Evolutionary conservation across 1,140 invertebrate species (phyloP).

Genomic region (Caenorhabditis inopinata): DNA sequence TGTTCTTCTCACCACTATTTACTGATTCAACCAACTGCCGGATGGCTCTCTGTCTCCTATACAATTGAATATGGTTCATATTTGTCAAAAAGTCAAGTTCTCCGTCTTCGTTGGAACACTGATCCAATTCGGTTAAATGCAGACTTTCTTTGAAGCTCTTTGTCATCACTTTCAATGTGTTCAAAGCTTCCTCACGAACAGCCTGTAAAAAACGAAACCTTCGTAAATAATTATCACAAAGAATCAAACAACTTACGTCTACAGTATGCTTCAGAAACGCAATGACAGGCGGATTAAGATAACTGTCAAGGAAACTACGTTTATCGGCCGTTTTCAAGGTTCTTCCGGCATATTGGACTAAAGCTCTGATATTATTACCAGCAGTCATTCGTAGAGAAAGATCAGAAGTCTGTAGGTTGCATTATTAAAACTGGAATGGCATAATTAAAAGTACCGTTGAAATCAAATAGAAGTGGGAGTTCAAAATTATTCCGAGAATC

Average conservation of each 20-base stretch:
- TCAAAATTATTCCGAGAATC: background rate
- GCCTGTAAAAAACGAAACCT: conserved; percentile 33
- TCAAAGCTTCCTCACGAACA: conserved; percentile 46
- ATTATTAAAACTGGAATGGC: background rate
- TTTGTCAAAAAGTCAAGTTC: conserved; percentile 44
- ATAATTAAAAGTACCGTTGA: conserved; percentile 61
- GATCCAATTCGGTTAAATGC: conserved; percentile 16
- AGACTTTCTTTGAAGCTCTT: background rate
- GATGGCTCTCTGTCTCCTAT: conserved; percentile 28
- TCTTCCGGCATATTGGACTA: conserved; percentile 72
- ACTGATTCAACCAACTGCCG: conserved; percentile 24
- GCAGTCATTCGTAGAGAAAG: conserved; percentile 79
- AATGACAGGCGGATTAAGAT: conserved; percentile 16
- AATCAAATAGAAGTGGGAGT: conserved; percentile 75
- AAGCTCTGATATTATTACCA: conserved; percentile 74
- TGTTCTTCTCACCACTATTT: conserved; percentile 44
- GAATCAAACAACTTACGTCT: background rate
- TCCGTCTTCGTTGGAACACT: conserved; percentile 30
- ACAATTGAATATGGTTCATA: conserved; percentile 39
- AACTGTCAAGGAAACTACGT: conserved; percentile 33
- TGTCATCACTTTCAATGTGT: background rate
- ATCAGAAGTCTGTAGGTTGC: conserved; percentile 69
- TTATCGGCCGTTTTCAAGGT: background rate
- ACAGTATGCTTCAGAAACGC: background rate
- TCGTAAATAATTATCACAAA: background rate